Evolutionary conservation across 2,113 vertebrate genomes (phyloP).

Genomic region (Pelvicachromis taeniatus): DNA sequence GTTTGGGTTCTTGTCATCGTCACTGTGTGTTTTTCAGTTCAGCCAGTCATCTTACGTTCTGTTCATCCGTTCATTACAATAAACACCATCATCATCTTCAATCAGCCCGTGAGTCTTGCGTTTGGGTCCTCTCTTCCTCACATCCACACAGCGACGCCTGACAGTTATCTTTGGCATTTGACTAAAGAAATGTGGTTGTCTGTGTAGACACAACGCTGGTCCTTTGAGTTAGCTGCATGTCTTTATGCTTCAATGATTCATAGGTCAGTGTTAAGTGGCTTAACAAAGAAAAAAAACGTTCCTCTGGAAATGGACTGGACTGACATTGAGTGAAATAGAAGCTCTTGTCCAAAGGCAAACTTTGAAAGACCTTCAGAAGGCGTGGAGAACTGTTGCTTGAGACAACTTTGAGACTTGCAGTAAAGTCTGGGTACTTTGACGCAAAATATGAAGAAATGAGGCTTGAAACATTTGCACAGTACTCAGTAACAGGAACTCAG

Average conservation of each 20-base stretch:
- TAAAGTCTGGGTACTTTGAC: background rate
- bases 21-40: no score
- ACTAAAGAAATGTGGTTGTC: no score
- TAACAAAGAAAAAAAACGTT: background rate
- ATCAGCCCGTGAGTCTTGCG: no score
- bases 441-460: background rate
- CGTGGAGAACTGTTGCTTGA: background rate
- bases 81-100: no score
- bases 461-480: background rate
- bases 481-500: background rate
- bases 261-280: background rate
- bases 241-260: background rate
- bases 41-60: no score
- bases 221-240: background rate
- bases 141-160: no score
- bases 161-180: no score
- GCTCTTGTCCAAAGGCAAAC: background rate
- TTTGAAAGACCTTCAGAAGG: background rate
- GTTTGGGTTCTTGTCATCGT: no score
- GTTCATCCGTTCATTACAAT: no score
- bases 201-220: background rate
- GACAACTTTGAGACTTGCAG: background rate
- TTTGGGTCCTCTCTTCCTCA: no score
- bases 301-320: background rate
- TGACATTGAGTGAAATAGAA: background rate